These are phyloP conservation scores for Philopedon plagiatum DNA, from an alignment of 2,888 invertebrate genomes.

Conservation along the genomic window DNA sequence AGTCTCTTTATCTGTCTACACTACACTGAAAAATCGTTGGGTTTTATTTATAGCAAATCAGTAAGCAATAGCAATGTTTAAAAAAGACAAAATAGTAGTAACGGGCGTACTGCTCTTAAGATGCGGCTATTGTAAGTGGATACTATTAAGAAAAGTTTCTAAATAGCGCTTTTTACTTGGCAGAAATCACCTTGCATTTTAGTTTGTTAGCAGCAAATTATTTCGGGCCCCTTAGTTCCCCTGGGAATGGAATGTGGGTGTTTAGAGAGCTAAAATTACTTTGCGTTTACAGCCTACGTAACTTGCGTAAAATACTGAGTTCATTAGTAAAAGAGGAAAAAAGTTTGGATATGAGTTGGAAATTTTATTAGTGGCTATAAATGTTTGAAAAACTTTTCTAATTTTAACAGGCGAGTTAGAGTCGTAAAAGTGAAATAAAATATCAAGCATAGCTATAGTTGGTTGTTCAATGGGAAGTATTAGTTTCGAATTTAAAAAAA, in stretches of 20 bases:
- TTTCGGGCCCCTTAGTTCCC: slow-evolving; percentile 1
- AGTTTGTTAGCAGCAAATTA: neutral
- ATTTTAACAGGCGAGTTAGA: neutral
- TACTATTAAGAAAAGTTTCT: too few relatives aligned
- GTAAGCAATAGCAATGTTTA: too few relatives aligned
- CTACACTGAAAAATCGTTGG: too few relatives aligned
- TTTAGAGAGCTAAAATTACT: slow-evolving; percentile 21
- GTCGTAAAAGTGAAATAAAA: neutral
- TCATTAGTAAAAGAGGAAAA: slow-evolving; percentile 26
- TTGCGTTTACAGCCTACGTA: slow-evolving; percentile 29
- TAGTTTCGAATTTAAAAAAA: too few relatives aligned
- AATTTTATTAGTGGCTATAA: slow-evolving; percentile 28
- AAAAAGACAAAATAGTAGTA: too few relatives aligned
- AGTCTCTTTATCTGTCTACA: too few relatives aligned
- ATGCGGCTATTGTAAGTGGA: too few relatives aligned
- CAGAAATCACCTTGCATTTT: neutral
- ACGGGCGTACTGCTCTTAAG: too few relatives aligned
- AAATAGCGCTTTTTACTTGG: neutral
- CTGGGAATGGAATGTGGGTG: neutral
- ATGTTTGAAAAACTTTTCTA: slow-evolving; percentile 7
- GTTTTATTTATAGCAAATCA: too few relatives aligned
- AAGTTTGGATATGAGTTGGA: slow-evolving; percentile 15
- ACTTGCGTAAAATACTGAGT: slow-evolving; percentile 32
- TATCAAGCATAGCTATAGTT: too few relatives aligned
- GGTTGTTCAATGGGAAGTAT: too few relatives aligned